Evolutionary conservation across 2,797 vertebrate species (phyloP).

Genomic region (Microcaecilia unicolor): DNA sequence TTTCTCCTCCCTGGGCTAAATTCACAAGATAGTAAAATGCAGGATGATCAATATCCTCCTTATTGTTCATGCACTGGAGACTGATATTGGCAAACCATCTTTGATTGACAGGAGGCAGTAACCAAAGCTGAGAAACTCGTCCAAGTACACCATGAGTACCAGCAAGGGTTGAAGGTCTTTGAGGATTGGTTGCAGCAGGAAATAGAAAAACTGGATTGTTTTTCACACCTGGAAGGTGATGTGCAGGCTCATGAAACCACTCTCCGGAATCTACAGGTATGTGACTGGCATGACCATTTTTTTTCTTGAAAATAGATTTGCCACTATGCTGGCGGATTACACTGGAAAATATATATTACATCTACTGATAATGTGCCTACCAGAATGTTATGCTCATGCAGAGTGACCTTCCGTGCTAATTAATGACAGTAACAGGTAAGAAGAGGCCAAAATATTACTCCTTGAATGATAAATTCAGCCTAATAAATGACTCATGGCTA

Average conservation of each 20-base stretch:
- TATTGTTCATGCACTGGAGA: accelerated
- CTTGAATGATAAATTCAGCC: no score
- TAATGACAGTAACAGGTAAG: no score
- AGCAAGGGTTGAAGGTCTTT: conserved; percentile 79
- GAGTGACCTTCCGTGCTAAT: no score
- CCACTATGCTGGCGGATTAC: no score
- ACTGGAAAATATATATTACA: no score
- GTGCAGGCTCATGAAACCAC: conserved; percentile 68
- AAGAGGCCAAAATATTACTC: no score
- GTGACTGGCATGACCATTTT: no score
- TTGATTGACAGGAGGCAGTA: conserved; percentile 64
- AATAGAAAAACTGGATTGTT: conserved; percentile 66
- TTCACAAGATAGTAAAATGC: not conserved
- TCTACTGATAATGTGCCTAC: no score
- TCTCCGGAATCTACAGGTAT: conserved; percentile 77
- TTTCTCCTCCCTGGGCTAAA: no score
- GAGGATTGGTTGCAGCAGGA: conserved; percentile 88
- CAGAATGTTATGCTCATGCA: no score
- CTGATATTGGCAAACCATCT: conserved; percentile 1
- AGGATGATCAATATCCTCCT: not conserved
- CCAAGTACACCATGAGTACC: conserved; percentile 83
- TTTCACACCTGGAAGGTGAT: conserved; percentile 73
- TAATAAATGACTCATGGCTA: no score
- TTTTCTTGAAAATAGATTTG: no score
- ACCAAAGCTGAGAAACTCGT: conserved; percentile 76